Percentiles rank a stretch among this genome's conserved stretches.
Conservation (phyloP, 2,113 vertebrate species). For the Eudyptes chrysolophus region DNA sequence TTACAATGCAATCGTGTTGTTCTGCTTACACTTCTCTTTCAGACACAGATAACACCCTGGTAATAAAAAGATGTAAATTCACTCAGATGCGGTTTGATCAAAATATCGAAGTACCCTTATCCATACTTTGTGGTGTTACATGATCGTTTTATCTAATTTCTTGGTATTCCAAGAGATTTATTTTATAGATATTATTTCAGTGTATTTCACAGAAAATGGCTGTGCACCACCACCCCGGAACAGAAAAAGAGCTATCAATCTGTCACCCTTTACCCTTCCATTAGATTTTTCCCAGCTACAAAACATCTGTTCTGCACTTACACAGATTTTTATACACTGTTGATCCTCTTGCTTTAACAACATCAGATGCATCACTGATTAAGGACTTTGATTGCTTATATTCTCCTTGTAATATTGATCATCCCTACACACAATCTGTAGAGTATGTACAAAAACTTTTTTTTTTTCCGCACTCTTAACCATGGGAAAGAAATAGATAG, state of each 20-base stretch:
- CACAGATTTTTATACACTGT: not conserved
- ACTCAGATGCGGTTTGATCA: not conserved
- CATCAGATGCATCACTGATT: not conserved
- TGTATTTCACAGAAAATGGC: not conserved
- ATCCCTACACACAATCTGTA: not conserved
- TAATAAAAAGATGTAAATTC: not conserved
- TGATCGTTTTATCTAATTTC: not conserved
- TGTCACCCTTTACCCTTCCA: not conserved
- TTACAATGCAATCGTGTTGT: not conserved
- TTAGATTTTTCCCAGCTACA: not conserved
- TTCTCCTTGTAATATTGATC: not conserved
- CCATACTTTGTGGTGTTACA: not conserved
- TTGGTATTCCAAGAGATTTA: not conserved
- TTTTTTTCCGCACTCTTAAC: not conserved
- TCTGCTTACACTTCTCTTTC: not conserved
- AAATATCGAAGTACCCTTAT: not conserved
- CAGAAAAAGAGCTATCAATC: not conserved
- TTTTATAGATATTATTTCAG: not conserved
- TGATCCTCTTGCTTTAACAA: not conserved
- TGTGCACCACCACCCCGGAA: not conserved
- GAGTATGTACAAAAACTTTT: not conserved
- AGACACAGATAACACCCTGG: not conserved
- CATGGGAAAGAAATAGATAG: not conserved
- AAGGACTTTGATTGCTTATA: not conserved
- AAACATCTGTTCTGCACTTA: constrained; percentile 16